These are phyloP conservation scores for Laupala kohalensis DNA, from an alignment of 1,140 invertebrate genomes.

Conservation along the genomic window DNA sequence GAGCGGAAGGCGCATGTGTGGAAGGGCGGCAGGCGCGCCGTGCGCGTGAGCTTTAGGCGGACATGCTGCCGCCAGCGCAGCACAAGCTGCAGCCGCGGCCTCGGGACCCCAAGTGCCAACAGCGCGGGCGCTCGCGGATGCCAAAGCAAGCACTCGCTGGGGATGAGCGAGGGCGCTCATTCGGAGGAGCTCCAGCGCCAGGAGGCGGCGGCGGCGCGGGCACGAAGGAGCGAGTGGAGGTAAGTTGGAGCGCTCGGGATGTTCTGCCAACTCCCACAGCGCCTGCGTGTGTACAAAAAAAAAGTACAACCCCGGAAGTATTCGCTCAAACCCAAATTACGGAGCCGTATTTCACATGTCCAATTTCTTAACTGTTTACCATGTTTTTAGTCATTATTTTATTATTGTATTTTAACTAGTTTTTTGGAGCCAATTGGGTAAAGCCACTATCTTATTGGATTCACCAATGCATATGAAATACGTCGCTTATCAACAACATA, in stretches of 20 bases:
- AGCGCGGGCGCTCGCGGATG: background rate
- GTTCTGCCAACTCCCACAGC: background rate
- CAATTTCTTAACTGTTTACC: no score
- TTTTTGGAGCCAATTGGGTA: no score
- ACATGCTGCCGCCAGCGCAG: background rate
- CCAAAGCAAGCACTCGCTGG: background rate
- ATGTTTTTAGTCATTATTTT: no score
- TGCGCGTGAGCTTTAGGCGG: background rate
- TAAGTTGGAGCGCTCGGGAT: background rate
- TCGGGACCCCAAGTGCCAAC: background rate
- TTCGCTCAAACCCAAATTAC: no score
- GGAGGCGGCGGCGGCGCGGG: background rate
- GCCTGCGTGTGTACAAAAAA: background rate
- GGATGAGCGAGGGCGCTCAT: background rate
- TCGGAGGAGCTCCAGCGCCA: background rate
- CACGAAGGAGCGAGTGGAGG: background rate
- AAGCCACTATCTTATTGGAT: no score
- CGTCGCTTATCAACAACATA: no score
- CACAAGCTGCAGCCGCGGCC: background rate
- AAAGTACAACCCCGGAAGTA: no score
- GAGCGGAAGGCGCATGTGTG: background rate
- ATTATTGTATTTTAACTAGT: no score
- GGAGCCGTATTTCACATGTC: no score
- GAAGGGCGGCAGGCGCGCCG: background rate
- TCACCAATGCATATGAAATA: no score